A percentile compares a stretch with the other conserved stretches of the same genome.
Evolutionary conservation across 2,888 invertebrate species (phyloP).

Genomic region (Brachypalpus laphriformis): DNA sequence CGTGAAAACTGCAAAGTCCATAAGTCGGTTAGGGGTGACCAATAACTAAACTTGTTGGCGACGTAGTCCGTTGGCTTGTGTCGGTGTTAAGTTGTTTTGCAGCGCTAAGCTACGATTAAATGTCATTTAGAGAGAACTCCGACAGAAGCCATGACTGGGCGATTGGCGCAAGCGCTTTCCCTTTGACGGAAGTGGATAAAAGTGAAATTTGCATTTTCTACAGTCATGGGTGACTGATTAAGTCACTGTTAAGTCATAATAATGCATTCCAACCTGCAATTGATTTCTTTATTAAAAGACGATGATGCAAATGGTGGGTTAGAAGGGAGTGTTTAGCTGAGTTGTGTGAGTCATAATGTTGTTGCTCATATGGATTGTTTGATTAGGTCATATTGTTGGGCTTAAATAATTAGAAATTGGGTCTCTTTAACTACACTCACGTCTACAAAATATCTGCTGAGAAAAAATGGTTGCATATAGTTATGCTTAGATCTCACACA

Average conservation of each 20-base stretch:
- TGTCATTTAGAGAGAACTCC: constrained; percentile 25
- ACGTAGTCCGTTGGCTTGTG: too few relatives aligned
- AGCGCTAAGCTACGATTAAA: constrained; percentile 4
- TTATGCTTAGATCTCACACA: too few relatives aligned
- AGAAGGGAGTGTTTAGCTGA: not conserved
- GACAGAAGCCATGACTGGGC: constrained; percentile 7
- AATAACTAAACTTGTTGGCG: constrained; percentile 20
- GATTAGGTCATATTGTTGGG: too few relatives aligned
- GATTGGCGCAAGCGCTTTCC: constrained; percentile 46
- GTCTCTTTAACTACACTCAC: too few relatives aligned
- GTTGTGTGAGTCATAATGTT: too few relatives aligned
- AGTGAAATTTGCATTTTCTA: constrained; percentile 42
- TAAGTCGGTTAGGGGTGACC: constrained; percentile 21
- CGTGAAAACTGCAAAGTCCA: not conserved
- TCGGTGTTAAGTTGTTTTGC: constrained; percentile 9
- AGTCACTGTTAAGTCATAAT: not conserved
- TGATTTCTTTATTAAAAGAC: not conserved
- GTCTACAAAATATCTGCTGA: too few relatives aligned
- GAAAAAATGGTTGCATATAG: too few relatives aligned
- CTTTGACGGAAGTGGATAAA: constrained; percentile 45
- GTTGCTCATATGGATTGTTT: too few relatives aligned
- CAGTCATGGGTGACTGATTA: not conserved
- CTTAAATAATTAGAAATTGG: too few relatives aligned
- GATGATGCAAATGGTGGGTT: constrained; percentile 13
- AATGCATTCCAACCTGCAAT: not conserved